Evolutionary conservation across 2,113 vertebrate genomes (phyloP), one percentile per base, ranked within the genome.

Genomic region (Uria lomvia): DNA sequence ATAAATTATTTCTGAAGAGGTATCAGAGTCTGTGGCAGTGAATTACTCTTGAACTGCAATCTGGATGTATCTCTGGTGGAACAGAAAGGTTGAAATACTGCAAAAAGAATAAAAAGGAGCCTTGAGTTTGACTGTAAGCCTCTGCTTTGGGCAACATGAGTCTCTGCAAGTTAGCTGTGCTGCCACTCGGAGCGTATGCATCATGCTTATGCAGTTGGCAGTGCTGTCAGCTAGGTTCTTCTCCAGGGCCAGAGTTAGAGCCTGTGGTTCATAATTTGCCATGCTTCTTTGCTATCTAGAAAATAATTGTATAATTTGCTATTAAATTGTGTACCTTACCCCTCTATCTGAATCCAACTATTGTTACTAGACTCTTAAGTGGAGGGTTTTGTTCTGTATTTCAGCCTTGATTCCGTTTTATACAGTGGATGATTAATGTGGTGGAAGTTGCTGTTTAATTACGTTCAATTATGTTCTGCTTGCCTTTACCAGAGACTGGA

Each of bases 371-470:
- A 38, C 38, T 81, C 34, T 49, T 30, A 20, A 23, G 40, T 7
- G 71, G 43, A 68, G 4, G 8, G 15, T 52, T 90, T 62, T 63
- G 30, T 38, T 86, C 23, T 75, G 8, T 67, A 18, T 94, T 94
- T 80, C 59, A 52, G 27, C 30, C 40, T 86, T 65, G 16, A 67
- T 80, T 86, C 30, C 17, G 17, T 71, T 66, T 80, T 47, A 56
- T 66, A 9, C 38, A 32, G 27, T 70, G 40, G 40, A 8, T 68
- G 12, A 73, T 65, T 85, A 49, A 63, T 58, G 13, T 82, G 45
- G n/a, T 91, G 12, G n/a, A 50, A 92, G 53, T 65, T 70, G n/a
- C 58, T 73, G 9, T 82, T 91, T 87, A 82, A 68, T 76, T 85
- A 53, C 32, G 12, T 88, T 79, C 60, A 82, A 68, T 76, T 85